Base-by-base conservation (phyloP, 2,113 vertebrate species). In the Podarcis cretensis region DNA sequence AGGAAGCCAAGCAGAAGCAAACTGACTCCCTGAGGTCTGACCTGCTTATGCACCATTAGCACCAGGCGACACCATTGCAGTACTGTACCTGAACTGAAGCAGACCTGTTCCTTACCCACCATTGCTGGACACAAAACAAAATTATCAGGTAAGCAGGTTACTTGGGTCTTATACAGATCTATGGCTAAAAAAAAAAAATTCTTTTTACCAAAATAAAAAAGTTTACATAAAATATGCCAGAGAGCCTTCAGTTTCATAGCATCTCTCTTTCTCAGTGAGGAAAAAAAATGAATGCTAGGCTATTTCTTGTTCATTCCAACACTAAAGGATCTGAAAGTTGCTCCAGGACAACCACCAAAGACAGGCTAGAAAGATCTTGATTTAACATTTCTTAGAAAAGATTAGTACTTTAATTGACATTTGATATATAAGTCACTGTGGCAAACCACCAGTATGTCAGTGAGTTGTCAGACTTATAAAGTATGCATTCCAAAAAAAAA, bases 331-430 rank as follows among this genome's bases (percentile, higher is more conserved):
- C 86, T 81, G 87, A 90, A 93, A 89, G 20, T 27, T 43, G 57
- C 73, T 75, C 57, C 85, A 77, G 54, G 83, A 85, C 75, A 90
- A 79, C 30, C 85, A 81, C 66, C 69, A 87, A 88, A 93, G 90
- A 89, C 89, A 91, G 86, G 21, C 81, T 32, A 12, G 86, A 85
- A 48, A 40, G 32, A 80, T 87, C 88, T 91, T 89, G 94, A 94
- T 90, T 92, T 89, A 89, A 93, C 69, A 65, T 88, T 77, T 86
- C 75, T 90, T 90, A 69, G 71, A 66, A 77, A 85, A 27, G 80
- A 78, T 87, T 89, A 93, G 75, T 90, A 78, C 69, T 82, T 91
- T 94, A 91, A 92, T 84, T 92, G 81, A 77, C 91, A 92, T 95
- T 92, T 88, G 66, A 91, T 87, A 92, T 75, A 84, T 63, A 68